Evolutionary conservation across 2,113 vertebrate species (phyloP).

Genomic region (Callionymus lyra): DNA sequence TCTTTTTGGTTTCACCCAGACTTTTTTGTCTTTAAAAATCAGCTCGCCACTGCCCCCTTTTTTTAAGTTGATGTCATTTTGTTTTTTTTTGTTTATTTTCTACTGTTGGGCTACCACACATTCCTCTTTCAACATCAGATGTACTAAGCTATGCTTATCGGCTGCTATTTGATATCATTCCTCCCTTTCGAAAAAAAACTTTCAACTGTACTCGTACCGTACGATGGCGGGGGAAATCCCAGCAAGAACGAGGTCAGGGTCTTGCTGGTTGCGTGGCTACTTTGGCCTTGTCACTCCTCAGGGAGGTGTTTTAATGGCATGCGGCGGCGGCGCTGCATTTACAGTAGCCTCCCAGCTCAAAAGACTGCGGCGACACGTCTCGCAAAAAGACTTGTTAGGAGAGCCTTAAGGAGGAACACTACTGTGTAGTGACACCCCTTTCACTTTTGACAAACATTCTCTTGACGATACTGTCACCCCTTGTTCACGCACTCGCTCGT

Average conservation of each 20-base stretch:
- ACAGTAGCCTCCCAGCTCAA: conserved; percentile 50
- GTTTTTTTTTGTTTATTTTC: conserved; percentile 37
- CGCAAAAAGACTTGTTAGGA: conserved; percentile 33
- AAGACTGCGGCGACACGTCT: conserved; percentile 23
- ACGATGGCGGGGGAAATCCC: too few species aligned
- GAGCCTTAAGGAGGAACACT: conserved; percentile 54
- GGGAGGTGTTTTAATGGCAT: conserved; percentile 66
- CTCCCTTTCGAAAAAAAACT: conserved; percentile 44
- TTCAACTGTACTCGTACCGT: neutral
- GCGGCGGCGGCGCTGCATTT: conserved; percentile 56
- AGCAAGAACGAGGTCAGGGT: conserved; percentile 17
- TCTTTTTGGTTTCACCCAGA: conserved; percentile 26
- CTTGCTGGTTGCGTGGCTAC: conserved; percentile 51
- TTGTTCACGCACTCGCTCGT: conserved; percentile 16
- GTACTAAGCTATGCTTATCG: conserved; percentile 67
- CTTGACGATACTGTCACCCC: too few species aligned
- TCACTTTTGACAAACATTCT: conserved; percentile 33
- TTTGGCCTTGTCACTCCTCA: conserved; percentile 66
- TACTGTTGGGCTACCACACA: conserved; percentile 49
- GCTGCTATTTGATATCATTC: conserved; percentile 67
- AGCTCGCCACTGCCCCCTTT: conserved; percentile 63
- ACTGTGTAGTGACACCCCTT: conserved; percentile 67
- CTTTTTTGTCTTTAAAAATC: conserved; percentile 41
- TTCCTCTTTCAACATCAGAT: conserved; percentile 42
- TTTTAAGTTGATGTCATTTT: conserved; percentile 15